Conservation (phyloP, 2,888 invertebrate species). For the Caenorhabditis zanzibari region DNA sequence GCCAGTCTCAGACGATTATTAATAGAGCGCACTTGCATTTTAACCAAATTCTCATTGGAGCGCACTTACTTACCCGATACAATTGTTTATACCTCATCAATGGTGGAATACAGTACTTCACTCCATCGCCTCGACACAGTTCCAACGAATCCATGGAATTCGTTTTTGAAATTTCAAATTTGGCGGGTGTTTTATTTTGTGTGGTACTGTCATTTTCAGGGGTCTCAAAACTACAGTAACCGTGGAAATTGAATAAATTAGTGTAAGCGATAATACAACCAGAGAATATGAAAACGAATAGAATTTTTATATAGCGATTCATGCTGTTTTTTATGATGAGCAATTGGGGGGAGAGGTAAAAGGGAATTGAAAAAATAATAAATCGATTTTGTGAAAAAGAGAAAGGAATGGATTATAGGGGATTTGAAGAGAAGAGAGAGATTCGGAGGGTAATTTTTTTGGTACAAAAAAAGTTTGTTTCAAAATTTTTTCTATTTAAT, state of each 20-base stretch:
- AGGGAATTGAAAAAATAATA: slow-evolving; percentile 5
- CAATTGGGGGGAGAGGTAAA: not conserved
- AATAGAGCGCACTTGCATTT: not conserved
- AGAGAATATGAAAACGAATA: slow-evolving; percentile 37
- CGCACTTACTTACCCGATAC: slow-evolving; percentile 41
- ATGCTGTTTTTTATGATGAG: slow-evolving; percentile 3
- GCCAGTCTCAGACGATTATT: not conserved
- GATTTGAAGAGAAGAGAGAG: too few relatives aligned
- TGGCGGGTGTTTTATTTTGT: not conserved
- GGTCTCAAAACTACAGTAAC: slow-evolving; percentile 14
- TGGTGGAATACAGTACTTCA: slow-evolving; percentile 53
- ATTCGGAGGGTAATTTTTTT: too few relatives aligned
- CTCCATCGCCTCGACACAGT: slow-evolving; percentile 37
- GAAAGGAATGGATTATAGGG: too few relatives aligned
- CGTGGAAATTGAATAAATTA: slow-evolving; percentile 37
- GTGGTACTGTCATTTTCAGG: not conserved
- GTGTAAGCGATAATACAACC: slow-evolving; percentile 42
- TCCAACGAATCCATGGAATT: slow-evolving; percentile 12
- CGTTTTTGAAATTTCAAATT: not conserved
- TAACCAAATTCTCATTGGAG: not conserved
- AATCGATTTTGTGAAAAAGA: too few relatives aligned
- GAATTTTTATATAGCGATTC: slow-evolving; percentile 50
- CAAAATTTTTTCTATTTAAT: too few relatives aligned
- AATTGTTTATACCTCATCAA: slow-evolving; percentile 47
- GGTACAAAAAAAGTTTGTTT: too few relatives aligned